Percentiles rank a stretch among this genome's conserved stretches.
phyloP scores from a whole-genome alignment of 2,113 vertebrate species.

The Pagrus major region DNA sequence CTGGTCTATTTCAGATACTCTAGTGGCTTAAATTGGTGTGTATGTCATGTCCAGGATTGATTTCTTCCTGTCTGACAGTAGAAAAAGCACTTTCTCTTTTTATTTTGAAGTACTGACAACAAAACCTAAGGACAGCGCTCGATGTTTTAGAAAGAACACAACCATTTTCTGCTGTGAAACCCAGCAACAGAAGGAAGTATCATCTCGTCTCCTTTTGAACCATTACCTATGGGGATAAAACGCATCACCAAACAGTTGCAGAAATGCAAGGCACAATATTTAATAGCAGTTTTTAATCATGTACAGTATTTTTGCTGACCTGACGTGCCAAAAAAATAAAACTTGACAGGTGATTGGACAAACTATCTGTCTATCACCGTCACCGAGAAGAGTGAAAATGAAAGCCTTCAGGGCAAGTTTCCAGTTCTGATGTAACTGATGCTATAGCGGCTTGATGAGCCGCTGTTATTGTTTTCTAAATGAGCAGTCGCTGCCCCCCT shows the following conservation, averaged over 20 bases:
- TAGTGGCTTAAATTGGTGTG: background rate
- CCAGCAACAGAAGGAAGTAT: background rate
- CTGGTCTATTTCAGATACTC: background rate
- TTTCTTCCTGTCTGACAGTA: background rate
- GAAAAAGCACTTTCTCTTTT: background rate
- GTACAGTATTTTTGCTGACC: background rate
- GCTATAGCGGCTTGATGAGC: no score
- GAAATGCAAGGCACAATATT: background rate
- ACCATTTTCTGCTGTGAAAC: background rate
- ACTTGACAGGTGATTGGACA: no score
- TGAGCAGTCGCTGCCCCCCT: no score
- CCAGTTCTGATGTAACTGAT: no score
- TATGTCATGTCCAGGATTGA: background rate
- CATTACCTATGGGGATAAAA: background rate
- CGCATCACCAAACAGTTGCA: background rate
- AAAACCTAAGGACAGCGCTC: background rate
- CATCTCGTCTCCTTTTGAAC: background rate
- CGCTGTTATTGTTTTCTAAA: no score
- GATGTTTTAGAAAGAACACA: constrained; percentile 13
- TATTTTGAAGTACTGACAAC: background rate
- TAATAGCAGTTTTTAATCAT: background rate
- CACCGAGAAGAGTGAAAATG: no score
- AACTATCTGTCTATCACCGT: no score
- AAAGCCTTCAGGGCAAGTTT: no score
- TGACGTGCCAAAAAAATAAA: no score